Conservation (phyloP, 2,113 vertebrate species). For the Xiphophorus hellerii region DNA sequence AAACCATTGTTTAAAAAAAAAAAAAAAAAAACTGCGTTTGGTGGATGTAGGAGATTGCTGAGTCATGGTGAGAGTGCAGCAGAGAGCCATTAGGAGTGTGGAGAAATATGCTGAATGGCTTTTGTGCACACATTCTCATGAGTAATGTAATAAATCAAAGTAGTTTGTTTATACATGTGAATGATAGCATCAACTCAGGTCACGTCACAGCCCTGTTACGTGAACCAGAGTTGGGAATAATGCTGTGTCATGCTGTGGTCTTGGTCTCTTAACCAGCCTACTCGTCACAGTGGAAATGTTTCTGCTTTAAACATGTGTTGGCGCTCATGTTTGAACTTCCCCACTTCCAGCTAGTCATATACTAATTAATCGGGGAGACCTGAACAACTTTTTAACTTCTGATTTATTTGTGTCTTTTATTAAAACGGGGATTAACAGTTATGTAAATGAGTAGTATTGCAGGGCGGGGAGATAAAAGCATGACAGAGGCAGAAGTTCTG, state of each 20-base stretch:
- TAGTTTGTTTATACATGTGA: neutral
- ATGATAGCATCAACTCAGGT: fast-evolving
- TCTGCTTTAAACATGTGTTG: neutral
- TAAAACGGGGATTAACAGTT: neutral
- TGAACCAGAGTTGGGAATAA: neutral
- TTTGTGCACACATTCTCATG: neutral
- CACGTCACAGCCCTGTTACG: neutral
- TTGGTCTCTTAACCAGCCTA: no score
- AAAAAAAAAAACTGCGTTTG: no score
- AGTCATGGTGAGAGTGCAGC: slow-evolving; percentile 37
- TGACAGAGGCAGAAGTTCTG: neutral
- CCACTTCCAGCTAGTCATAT: neutral
- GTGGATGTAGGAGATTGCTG: neutral
- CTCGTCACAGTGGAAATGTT: neutral
- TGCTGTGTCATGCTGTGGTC: neutral
- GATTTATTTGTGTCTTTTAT: neutral
- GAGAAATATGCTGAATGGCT: neutral
- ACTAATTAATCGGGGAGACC: neutral
- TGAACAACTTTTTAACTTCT: neutral
- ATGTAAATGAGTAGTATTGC: neutral
- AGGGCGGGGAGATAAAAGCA: neutral
- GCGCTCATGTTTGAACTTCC: neutral
- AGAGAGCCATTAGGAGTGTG: slow-evolving; percentile 3
- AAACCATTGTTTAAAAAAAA: neutral
- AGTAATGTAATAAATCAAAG: neutral